Conservation (phyloP, 2,888 invertebrate genomes). For the Yponomeuta evonymella region DNA sequence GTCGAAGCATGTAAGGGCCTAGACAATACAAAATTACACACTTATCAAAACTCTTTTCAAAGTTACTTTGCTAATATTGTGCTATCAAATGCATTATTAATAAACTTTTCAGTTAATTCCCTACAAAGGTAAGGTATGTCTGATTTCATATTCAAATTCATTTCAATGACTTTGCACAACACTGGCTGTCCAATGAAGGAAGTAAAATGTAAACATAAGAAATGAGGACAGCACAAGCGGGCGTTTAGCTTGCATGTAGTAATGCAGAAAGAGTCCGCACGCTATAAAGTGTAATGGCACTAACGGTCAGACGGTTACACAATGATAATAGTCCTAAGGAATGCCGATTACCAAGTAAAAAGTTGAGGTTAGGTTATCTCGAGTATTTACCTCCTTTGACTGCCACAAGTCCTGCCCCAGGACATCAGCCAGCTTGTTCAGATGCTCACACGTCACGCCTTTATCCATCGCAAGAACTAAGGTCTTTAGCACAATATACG, state of each 20-base stretch:
- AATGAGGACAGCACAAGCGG: conserved; percentile 15
- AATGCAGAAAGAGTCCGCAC: conserved; percentile 4
- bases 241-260: conserved; percentile 22
- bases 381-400: conserved; percentile 56
- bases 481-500: conserved; percentile 32
- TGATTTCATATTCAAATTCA: conserved; percentile 4
- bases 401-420: conserved; percentile 65
- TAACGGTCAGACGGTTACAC: conserved; percentile 38
- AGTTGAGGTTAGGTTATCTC: conserved; percentile 56
- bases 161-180: conserved; percentile 13
- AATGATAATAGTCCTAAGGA: conserved; percentile 45
- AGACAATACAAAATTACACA: conserved; percentile 14
- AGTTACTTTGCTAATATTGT: too few relatives aligned
- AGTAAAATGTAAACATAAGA: conserved; percentile 11
- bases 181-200: conserved; percentile 3
- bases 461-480: conserved; percentile 58
- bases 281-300: not conserved
- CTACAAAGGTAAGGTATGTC: not conserved
- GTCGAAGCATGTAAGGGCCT: conserved; percentile 80
- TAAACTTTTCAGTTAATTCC: not conserved
- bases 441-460: conserved; percentile 68
- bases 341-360: conserved; percentile 54
- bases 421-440: conserved; percentile 58
- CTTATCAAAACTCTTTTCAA: too few relatives aligned
- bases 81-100: not conserved